Evolutionary conservation across 2,797 vertebrate genomes (phyloP).

Genomic region (Alauda arvensis): DNA sequence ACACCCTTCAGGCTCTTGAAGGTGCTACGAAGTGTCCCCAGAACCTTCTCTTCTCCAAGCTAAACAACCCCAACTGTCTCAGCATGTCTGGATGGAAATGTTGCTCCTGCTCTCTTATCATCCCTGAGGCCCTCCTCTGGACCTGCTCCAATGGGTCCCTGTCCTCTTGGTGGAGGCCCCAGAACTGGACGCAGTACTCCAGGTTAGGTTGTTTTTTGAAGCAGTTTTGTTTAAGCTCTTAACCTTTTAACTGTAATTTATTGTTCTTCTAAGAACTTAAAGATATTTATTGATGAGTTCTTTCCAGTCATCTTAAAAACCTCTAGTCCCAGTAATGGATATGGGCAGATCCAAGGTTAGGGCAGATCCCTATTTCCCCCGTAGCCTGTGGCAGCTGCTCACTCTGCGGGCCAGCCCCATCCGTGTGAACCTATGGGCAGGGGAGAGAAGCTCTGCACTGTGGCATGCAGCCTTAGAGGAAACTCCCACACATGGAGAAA

Average conservation of each 20-base stretch:
- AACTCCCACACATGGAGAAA: background rate
- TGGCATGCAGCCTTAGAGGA: background rate
- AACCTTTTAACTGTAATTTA: background rate
- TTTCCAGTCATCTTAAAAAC: background rate
- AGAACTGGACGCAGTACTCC: background rate
- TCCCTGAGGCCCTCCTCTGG: background rate
- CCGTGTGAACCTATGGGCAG: no score
- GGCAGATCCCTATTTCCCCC: background rate
- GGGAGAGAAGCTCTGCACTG: background rate
- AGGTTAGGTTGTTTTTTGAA: background rate
- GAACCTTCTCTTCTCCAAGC: background rate
- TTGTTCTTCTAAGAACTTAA: background rate
- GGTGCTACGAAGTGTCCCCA: background rate
- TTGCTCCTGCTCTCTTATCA: background rate
- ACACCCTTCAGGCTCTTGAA: background rate
- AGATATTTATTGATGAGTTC: background rate
- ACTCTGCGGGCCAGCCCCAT: background rate
- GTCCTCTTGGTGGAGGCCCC: background rate
- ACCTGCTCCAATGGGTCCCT: background rate
- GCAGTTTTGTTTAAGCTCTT: background rate
- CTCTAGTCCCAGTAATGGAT: background rate
- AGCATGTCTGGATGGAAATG: background rate
- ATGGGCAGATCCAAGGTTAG: background rate
- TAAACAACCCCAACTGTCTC: background rate
- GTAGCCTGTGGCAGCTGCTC: background rate